Base-by-base conservation (phyloP, 2,797 vertebrate species). In the Tenualosa thibaudeaui region DNA sequence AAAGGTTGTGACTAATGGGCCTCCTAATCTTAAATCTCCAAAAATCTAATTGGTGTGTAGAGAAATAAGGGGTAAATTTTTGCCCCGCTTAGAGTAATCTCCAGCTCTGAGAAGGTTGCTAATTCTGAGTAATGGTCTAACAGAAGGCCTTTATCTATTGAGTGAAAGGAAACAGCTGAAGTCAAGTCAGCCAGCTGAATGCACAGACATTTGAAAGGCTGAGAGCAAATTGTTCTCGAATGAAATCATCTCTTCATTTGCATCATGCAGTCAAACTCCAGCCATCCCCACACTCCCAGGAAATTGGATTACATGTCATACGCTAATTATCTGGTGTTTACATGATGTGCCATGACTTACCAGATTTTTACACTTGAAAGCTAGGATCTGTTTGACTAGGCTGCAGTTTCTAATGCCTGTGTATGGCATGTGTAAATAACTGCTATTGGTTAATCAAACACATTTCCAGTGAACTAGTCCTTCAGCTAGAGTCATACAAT, bases 331-430 rank as follows among this genome's bases (percentile, higher is more conserved):
- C 13, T 75, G 68, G 31, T 75, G 68, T 75, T 75, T 75, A 43
- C 31, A 43, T 43, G 37, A 75, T 75, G 68, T 43, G 43, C 68
- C 68, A 43, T 75, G 68, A 75, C 68, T 75, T 75, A 75, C 37
- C 68, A 40, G 37, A 75, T 75, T 75, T 75, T 75, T 75, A 75
- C 68, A 75, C 68, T 75, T 43, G 68, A 75, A 71, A 75, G 31
- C 26, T 17, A 1, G 65, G 37, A 19, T 75, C 68, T 75, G 68
- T 75, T 75, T 75, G 68, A 40, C 68, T 75, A 43, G 68, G 68
- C 37, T 15, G 12, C 31, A 37, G 37, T 37, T 15, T 40, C 68
- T 43, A 43, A 37, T 75, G 26, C 15, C 54, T 56, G 54, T 5
- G 13, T 19, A 75, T 17, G 37, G 68, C 37, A 5, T 43, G 37